A percentile compares a stretch with the other conserved stretches of the same genome.
phyloP scores from a whole-genome alignment of 2,797 vertebrate genomes.

The Acropternis orthonyx region DNA sequence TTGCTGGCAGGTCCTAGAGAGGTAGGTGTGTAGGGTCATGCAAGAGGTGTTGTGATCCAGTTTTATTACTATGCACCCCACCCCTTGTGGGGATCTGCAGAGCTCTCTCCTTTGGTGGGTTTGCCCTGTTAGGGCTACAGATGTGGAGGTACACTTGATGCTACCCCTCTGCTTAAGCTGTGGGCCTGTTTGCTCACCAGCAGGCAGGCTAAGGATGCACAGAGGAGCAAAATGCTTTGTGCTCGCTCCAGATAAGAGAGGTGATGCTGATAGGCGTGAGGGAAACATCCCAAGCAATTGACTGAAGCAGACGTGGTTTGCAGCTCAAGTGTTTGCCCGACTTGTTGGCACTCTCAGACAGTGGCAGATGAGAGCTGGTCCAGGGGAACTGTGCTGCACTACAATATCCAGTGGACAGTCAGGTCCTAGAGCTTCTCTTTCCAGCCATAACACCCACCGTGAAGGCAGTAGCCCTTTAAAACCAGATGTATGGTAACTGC shows the following conservation, averaged over 20 bases:
- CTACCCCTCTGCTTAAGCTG: background rate
- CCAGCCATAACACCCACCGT: background rate
- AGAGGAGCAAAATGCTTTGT: background rate
- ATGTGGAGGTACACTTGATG: background rate
- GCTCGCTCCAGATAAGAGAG: constrained; percentile 33
- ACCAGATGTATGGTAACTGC: background rate
- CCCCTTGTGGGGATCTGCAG: background rate
- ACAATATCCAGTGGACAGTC: fast-evolving
- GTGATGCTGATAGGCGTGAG: constrained; percentile 15
- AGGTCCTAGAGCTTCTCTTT: background rate
- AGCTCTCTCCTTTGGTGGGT: background rate
- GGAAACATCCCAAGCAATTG: background rate
- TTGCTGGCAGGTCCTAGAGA: background rate
- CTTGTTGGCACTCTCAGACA: background rate
- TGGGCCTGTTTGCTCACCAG: background rate
- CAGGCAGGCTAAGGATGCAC: background rate
- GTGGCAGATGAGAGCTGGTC: background rate
- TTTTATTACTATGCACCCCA: background rate
- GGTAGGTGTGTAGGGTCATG: background rate
- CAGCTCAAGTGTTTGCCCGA: background rate
- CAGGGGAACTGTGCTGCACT: fast-evolving
- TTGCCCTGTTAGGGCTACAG: background rate
- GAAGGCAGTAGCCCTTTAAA: background rate
- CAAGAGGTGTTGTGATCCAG: fast-evolving
- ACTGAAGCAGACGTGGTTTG: constrained; percentile 23